These are phyloP conservation scores for western clawed frog (Xenopus tropicalis) DNA, from an alignment of 2,113 vertebrate species.

Conservation along the genomic window UCB_Xtro_10.0 CM004443.2:141551501-141552000, in stretches of 20 bases:
- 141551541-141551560: too few relatives aligned
- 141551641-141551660: slow-evolving; percentile 16
- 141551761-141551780: background rate
- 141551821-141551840: slow-evolving; percentile 14
- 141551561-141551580: too few relatives aligned
- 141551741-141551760: background rate
- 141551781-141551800: slow-evolving; percentile 43
- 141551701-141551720: slow-evolving; percentile 24
- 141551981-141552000: too few relatives aligned
- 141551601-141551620: slow-evolving; percentile 6
- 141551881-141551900: slow-evolving; percentile 1
- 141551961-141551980: too few relatives aligned
- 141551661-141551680: background rate
- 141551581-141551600: slow-evolving; percentile 23
- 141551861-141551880: background rate
- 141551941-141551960: too few relatives aligned
- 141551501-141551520: too few relatives aligned
- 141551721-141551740: background rate
- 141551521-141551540: too few relatives aligned
- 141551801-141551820: fast-evolving
- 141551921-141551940: too few relatives aligned
- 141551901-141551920: background rate
- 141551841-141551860: slow-evolving; percentile 10
- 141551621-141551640: slow-evolving; percentile 18
- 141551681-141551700: slow-evolving; percentile 19